Evolutionary conservation across 1,140 invertebrate species (phyloP).

Genomic region (Radopholus similis): DNA sequence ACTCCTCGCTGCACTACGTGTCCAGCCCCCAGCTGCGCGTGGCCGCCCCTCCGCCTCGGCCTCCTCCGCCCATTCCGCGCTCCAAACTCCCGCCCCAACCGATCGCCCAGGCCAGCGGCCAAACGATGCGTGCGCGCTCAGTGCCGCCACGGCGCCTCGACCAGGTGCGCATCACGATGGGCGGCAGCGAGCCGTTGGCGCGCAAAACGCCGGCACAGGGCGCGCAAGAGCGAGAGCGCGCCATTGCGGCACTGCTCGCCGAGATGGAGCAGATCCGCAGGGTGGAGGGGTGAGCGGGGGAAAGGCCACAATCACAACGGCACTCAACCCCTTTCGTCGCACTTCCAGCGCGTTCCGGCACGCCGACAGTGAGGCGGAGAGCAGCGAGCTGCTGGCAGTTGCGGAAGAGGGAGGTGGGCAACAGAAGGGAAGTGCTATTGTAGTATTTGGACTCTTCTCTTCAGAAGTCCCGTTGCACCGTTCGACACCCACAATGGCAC

Average conservation of each 20-base stretch:
- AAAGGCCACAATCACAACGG: too few relatives aligned
- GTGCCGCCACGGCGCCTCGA: constrained; percentile 1
- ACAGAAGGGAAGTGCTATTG: too few relatives aligned
- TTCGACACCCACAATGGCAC: background rate
- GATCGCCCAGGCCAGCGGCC: background rate
- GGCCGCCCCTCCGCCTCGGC: background rate
- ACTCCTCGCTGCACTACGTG: background rate
- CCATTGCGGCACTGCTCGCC: background rate
- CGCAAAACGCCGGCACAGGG: background rate
- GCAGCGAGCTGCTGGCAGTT: background rate
- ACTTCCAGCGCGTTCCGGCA: background rate
- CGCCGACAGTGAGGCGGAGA: background rate
- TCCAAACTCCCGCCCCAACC: too few relatives aligned
- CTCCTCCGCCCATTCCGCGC: background rate
- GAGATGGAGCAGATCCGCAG: background rate
- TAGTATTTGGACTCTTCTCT: too few relatives aligned
- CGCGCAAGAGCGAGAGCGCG: background rate
- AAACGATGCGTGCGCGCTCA: background rate
- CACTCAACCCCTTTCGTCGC: too few relatives aligned
- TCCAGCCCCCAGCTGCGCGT: background rate
- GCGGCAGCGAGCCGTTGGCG: background rate
- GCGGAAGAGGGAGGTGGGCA: background rate
- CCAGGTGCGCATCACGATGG: background rate
- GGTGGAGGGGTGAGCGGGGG: background rate
- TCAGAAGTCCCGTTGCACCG: background rate